phyloP scores from a whole-genome alignment of 2,888 invertebrate genomes.

The Chironomus riparius region DNA sequence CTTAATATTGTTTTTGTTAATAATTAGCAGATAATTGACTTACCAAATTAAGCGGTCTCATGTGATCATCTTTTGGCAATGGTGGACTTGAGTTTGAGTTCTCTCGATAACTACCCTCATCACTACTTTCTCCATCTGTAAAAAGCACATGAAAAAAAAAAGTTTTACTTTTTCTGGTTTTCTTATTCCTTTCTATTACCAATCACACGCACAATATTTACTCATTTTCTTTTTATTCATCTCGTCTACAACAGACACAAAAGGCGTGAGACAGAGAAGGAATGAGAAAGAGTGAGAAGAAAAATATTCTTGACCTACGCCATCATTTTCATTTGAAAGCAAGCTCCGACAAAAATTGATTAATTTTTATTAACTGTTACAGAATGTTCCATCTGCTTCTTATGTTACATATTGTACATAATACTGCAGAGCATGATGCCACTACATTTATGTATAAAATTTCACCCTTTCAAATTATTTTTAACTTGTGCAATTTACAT shows the following conservation, averaged over 20 bases:
- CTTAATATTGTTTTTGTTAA: neutral
- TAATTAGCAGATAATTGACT: constrained; percentile 5
- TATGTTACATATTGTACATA: neutral
- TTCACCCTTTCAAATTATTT: constrained; percentile 12
- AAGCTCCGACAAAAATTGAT: constrained; percentile 25
- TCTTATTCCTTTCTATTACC: too few species aligned
- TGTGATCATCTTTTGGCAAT: constrained; percentile 20
- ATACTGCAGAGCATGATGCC: too few species aligned
- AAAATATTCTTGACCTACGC: constrained; percentile 21
- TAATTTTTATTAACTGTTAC: constrained; percentile 27
- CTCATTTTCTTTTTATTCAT: neutral
- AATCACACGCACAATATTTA: neutral
- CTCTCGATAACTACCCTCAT: constrained; percentile 25
- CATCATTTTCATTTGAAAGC: constrained; percentile 7
- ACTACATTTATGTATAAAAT: neutral
- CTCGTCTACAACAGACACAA: neutral
- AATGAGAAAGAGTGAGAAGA: neutral
- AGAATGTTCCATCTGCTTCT: constrained; percentile 15
- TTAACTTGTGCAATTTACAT: constrained; percentile 8
- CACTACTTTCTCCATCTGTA: constrained; percentile 23
- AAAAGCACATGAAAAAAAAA: neutral
- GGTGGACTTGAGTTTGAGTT: constrained; percentile 26
- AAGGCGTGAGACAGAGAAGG: too few species aligned
- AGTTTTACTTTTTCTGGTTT: neutral
- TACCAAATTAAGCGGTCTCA: constrained; percentile 30